phyloP scores from a whole-genome alignment of 2,113 vertebrate genomes.

The Cyprinus carpio region DNA sequence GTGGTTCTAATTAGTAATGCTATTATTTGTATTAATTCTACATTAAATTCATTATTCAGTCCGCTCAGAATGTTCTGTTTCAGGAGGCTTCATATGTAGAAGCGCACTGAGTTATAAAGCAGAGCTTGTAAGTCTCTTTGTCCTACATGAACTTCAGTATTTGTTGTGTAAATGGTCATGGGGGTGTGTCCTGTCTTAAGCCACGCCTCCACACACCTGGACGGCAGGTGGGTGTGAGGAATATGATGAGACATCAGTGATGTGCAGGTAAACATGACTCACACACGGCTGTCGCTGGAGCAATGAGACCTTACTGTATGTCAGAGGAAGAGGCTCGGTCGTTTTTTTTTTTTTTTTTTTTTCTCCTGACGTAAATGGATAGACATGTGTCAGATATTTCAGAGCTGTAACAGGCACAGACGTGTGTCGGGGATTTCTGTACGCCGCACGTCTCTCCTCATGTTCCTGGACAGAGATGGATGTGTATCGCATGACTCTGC shows the following conservation, averaged over 20 bases:
- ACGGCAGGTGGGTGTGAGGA: background rate
- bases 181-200: background rate
- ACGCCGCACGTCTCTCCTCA: background rate
- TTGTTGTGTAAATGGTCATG: too few species aligned
- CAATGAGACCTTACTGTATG: background rate
- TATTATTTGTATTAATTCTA: too few species aligned
- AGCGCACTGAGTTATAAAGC: too few species aligned
- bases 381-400: background rate
- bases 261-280: background rate
- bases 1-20: too few species aligned
- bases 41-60: too few species aligned
- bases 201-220: background rate
- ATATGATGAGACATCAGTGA: conserved; percentile 29
- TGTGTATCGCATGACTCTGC: background rate
- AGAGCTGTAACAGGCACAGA: background rate
- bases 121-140: too few species aligned
- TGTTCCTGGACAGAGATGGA: background rate
- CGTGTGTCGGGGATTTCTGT: background rate
- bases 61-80: too few species aligned
- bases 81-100: too few species aligned
- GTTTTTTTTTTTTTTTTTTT: too few species aligned
- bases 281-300: background rate
- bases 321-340: background rate
- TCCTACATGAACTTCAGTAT: too few species aligned
- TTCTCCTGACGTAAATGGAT: too few species aligned